Base-by-base conservation (phyloP, 1,140 invertebrate species). In the Dinothrombium tinctorium region DNA sequence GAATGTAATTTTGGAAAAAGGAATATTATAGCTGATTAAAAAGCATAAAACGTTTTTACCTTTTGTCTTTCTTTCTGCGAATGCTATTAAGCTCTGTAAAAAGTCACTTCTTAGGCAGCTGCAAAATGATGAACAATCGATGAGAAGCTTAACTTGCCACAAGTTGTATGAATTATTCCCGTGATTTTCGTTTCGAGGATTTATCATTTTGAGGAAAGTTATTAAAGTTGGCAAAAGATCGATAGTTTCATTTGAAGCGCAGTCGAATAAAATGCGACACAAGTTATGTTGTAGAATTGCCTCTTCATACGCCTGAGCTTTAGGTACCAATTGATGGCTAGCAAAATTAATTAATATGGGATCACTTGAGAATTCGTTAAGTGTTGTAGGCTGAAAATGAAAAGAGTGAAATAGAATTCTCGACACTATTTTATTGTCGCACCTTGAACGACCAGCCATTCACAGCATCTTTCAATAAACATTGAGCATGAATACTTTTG, bases 161-260 rank as follows among this genome's bases (percentile, higher is more conserved):
- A 36, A 21, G 23, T 36, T 12, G 19, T 22, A 36, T 2, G 33
- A 22, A 8, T 19, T 36, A 9, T 22, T 20, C 23, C 17, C 5
- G 9, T 36, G 19, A 2, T 9, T 22, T 21, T 36, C 15, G n/a
- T n/a, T n/a, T n/a, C n/a, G n/a, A n/a, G n/a, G n/a, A 21, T 36
- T 36, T 3, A 36, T 19, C 33, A 36, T 36, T 12, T 36, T 36
- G 9, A 36, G 14, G 7, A 48, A 29, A 8, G 46, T 29, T 7
- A 45, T 46, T 4, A 47, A 52, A 41, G 76, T 64, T 4, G 74
- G 69, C 44, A 89, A 56, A 15, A 79, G 65, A 51, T 73, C 73
- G 38, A 81, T 59, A 54, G 81, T 81, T 57, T 90, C 82, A 52
- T 74, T 72, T 1, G 79, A 71, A 0, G 83, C 72, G 45, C 79